Base-by-base conservation (phyloP, 2,888 invertebrate genomes). In the Stenodera caucasica region DNA sequence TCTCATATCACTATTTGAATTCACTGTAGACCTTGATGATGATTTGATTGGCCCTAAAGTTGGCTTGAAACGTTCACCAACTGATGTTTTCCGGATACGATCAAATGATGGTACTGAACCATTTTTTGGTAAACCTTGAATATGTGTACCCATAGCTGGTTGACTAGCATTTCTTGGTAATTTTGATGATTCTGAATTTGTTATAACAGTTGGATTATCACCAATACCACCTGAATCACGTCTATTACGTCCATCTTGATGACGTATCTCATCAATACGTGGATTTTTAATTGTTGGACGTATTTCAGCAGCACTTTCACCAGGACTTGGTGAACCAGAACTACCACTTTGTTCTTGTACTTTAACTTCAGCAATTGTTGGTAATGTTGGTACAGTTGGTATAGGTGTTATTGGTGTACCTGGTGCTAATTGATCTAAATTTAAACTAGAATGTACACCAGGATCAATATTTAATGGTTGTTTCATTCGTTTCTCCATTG, bases 391-490 rank as follows among this genome's bases (percentile, higher is more conserved):
- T 71, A 92, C 92, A 7, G 92, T 90, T 64, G 93, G 93, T 73
- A 92, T 88, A 60, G 90, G 89, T 40, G 89, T 90, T 78, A 91
- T 86, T 62, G 87, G 90, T 78, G 85, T 91, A 79, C 83, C 89
- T 75, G 80, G 90, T 54, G 89, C 90, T 73, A 91, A 82, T 78
- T 91, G 88, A 79, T 95, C 95, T 76, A 96, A 83, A 81, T 94
- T 92, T 73, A 96, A 86, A 76, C 92, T 94, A 58, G 94, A 96
- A 80, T 96, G 96, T 52, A 95, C 96, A 55, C 96, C 96, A 4
- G 96, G 95, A 82, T 96, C 96, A 65, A 93, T 88, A 81, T 96
- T 96, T 66, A 95, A 83, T 30, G 94, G 94, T 86, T 93, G 90
- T 83, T 95, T 95, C 84, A 91, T 83, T 75, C 94, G 85, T 74